These are phyloP conservation scores for Eumerus sabulonum DNA, from an alignment of 2,888 invertebrate genomes.

Conservation along the genomic window DNA sequence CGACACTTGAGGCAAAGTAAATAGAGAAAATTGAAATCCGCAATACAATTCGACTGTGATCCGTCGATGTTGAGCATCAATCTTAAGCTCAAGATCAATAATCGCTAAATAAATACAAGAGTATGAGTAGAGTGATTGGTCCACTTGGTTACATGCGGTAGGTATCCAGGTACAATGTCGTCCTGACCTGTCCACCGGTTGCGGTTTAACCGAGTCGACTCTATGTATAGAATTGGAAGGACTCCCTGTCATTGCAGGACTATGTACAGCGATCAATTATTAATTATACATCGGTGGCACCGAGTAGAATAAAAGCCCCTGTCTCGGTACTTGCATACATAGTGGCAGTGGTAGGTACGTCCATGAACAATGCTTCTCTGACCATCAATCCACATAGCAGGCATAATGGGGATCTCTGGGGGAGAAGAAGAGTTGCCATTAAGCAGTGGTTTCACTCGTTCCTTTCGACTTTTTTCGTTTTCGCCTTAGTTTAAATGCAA, in stretches of 20 bases:
- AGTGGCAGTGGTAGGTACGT: constrained; percentile 1
- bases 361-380: constrained; percentile 18
- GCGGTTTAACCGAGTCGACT: constrained; percentile 16
- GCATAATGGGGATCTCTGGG: no score
- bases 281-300: constrained; percentile 18
- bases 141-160: not conserved
- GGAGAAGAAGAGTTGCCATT: constrained; percentile 3
- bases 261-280: constrained; percentile 8
- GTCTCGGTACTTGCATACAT: not conserved
- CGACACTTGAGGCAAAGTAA: constrained; percentile 10
- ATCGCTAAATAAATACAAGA: no score
- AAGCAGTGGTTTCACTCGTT: not conserved
- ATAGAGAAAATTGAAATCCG: no score
- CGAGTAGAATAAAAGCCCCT: constrained; percentile 23
- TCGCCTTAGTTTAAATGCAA: not conserved
- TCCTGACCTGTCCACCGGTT: not conserved
- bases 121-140: not conserved
- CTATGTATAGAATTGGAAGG: not conserved
- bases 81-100: not conserved
- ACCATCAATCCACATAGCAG: not conserved
- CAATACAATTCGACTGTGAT: no score
- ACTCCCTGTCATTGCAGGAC: not conserved
- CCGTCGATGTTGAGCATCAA: constrained; percentile 8
- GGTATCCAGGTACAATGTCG: not conserved
- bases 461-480: not conserved